Conservation (phyloP, 2,888 invertebrate genomes). For the Polyploca ridens region DNA sequence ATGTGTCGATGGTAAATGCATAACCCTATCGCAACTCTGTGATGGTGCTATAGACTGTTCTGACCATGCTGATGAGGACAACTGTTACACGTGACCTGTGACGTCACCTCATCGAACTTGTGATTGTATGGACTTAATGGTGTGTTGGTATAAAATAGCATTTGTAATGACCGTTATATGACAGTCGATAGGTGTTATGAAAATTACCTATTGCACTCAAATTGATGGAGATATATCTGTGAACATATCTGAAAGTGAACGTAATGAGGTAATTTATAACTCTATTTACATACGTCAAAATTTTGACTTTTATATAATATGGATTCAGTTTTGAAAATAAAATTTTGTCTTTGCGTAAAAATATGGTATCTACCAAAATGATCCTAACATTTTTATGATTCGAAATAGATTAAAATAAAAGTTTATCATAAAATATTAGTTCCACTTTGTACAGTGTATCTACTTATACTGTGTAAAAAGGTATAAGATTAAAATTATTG, state of each 20-base stretch:
- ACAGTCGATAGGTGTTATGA: not conserved
- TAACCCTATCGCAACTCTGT: conserved; percentile 86
- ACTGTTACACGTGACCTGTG: conserved; percentile 81
- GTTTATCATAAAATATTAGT: no score
- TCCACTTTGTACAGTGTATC: no score
- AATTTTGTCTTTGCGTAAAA: not conserved
- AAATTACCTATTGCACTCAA: not conserved
- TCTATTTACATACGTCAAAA: not conserved
- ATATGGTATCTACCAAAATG: not conserved
- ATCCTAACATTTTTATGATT: not conserved
- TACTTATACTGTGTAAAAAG: no score
- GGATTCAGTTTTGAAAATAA: not conserved
- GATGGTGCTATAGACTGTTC: conserved; percentile 86
- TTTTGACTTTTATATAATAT: not conserved
- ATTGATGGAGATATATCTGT: not conserved
- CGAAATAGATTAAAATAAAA: no score
- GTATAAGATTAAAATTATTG: no score
- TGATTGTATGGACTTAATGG: not conserved
- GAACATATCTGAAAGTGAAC: not conserved
- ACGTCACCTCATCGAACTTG: not conserved
- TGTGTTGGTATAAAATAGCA: not conserved
- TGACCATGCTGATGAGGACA: conserved; percentile 87
- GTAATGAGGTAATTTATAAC: not conserved
- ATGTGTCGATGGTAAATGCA: conserved; percentile 87
- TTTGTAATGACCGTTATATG: not conserved